A percentile compares a stretch with the other conserved stretches of the same genome.
Conservation (phyloP, 2,797 vertebrate species). For the Hylomyscus alleni region DNA sequence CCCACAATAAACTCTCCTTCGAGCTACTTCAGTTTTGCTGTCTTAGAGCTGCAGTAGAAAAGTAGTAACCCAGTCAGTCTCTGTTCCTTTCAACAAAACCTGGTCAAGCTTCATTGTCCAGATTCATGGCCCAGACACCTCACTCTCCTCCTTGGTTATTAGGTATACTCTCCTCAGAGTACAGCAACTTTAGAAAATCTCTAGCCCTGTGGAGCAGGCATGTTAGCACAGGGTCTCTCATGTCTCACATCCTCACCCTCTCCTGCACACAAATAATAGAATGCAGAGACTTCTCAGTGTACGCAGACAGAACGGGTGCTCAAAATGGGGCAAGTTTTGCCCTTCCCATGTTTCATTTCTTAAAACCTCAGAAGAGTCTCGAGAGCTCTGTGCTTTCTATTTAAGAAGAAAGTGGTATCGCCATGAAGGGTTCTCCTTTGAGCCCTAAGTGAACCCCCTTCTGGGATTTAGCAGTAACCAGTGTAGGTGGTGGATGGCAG, state of each 20-base stretch:
- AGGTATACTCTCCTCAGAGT: background rate
- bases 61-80: background rate
- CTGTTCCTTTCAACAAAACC: background rate
- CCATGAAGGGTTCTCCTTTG: background rate
- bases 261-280: background rate
- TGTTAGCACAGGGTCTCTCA: background rate
- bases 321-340: background rate
- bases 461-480: background rate
- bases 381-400: background rate
- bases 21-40: background rate
- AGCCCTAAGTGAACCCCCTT: background rate
- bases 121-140: background rate
- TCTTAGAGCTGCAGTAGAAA: background rate
- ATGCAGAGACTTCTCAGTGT: background rate
- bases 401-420: slow-evolving; percentile 35
- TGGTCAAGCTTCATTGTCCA: background rate
- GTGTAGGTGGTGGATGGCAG: background rate
- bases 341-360: background rate
- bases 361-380: slow-evolving; percentile 10
- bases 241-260: background rate
- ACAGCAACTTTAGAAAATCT: background rate
- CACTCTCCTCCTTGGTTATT: background rate
- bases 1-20: background rate
- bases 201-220: too few species aligned
- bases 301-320: background rate